These are phyloP conservation scores for Lepidurus couesii DNA, from an alignment of 1,140 invertebrate species.

Conservation along the genomic window DNA sequence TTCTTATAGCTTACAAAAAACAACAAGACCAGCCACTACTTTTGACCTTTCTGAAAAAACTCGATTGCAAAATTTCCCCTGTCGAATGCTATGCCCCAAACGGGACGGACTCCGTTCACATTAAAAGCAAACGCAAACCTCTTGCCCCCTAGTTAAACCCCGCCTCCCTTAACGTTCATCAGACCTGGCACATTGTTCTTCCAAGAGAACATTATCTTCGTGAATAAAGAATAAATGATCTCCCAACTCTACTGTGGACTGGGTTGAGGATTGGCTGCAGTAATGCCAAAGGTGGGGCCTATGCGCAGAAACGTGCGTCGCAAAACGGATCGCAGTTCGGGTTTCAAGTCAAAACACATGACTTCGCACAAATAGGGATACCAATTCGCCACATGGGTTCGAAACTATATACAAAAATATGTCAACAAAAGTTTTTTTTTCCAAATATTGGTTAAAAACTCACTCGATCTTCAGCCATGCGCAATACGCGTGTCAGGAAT, in stretches of 20 bases:
- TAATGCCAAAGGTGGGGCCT: slow-evolving; percentile 78
- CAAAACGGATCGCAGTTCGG: slow-evolving; percentile 81
- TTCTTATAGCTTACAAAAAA: background rate
- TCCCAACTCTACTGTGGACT: background rate
- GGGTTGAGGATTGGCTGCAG: slow-evolving; percentile 1
- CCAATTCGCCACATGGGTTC: slow-evolving; percentile 80
- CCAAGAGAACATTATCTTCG: background rate
- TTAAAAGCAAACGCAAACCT: background rate
- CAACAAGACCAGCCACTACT: background rate
- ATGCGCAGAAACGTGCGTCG: slow-evolving; percentile 83
- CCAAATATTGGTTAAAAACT: slow-evolving; percentile 42
- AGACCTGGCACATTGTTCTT: slow-evolving; percentile 11
- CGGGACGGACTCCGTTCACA: background rate
- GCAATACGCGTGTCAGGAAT: slow-evolving; percentile 81
- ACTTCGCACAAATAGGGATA: slow-evolving; percentile 86
- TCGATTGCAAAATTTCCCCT: background rate
- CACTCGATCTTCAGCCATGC: slow-evolving; percentile 86
- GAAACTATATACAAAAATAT: slow-evolving; percentile 59
- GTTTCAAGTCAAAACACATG: slow-evolving; percentile 87
- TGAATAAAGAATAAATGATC: background rate
- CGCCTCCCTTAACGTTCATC: background rate
- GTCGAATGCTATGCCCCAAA: background rate
- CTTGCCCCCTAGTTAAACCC: background rate
- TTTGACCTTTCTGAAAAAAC: background rate
- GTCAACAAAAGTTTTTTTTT: slow-evolving; percentile 8